Evolutionary conservation across 2,113 vertebrate species (phyloP).

Genomic region (Hyperopisus bebe): DNA sequence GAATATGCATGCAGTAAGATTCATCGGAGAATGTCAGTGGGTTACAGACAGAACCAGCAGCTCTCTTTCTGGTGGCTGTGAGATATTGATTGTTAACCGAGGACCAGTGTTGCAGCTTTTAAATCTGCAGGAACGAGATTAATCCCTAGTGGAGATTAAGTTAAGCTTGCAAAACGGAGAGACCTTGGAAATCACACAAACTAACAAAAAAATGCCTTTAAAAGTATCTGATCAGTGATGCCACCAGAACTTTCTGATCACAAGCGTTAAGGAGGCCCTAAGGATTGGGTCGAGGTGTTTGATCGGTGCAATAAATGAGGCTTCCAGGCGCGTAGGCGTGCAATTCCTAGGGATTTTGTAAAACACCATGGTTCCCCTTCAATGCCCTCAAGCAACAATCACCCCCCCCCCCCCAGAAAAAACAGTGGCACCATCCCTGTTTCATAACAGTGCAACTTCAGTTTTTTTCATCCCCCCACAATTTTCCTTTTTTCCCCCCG

Average conservation of each 20-base stretch:
- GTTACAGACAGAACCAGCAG: background rate
- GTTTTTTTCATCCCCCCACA: background rate
- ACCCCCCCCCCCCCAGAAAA: background rate
- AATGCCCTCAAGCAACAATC: background rate
- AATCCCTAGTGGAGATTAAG: conserved; percentile 4
- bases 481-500: background rate
- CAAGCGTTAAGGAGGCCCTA: background rate
- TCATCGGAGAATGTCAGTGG: background rate
- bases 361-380: background rate
- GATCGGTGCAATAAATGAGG: background rate
- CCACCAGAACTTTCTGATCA: background rate
- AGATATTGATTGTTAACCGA: background rate
- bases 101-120: background rate
- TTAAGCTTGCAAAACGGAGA: background rate
- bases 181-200: background rate
- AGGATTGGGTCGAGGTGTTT: background rate
- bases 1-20: background rate
- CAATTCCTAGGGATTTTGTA: background rate
- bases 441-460: background rate
- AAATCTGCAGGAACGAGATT: background rate
- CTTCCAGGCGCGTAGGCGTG: background rate
- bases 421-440: background rate
- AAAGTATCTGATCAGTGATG: background rate
- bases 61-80: background rate
- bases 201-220: background rate